A percentile compares a stretch with the other conserved stretches of the same genome.
phyloP scores from a whole-genome alignment of 2,113 vertebrate species.

The Rhizomys pruinosus region DNA sequence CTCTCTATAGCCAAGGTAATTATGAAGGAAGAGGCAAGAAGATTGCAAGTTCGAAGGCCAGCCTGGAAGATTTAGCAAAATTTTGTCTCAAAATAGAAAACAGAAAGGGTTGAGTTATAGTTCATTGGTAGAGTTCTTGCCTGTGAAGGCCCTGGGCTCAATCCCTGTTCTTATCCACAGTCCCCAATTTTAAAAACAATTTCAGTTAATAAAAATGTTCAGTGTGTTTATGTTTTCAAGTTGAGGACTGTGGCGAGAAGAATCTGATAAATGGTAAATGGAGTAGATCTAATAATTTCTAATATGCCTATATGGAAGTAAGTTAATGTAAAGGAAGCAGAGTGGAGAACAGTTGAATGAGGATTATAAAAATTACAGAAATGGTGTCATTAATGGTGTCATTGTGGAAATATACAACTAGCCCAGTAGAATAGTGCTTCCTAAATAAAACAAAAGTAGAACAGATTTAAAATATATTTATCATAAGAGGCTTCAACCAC shows the following conservation, averaged over 20 bases:
- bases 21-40: neutral
- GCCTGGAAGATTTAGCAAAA: neutral
- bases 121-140: neutral
- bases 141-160: neutral
- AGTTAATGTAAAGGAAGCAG: neutral
- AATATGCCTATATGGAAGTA: neutral
- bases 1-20: neutral
- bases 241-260: neutral
- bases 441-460: conserved; percentile 25
- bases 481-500: neutral
- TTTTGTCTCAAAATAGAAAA: neutral
- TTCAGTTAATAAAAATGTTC: conserved; percentile 27
- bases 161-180: neutral
- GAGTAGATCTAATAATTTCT: neutral
- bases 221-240: neutral
- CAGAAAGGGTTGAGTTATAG: neutral
- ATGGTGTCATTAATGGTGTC: neutral
- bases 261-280: neutral
- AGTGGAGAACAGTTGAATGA: neutral
- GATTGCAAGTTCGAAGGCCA: neutral
- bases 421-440: neutral
- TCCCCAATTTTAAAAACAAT: neutral
- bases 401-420: neutral
- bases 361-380: neutral
- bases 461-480: neutral